Conservation (phyloP, 2,888 invertebrate genomes). For the Galerucella pusilla region DNA sequence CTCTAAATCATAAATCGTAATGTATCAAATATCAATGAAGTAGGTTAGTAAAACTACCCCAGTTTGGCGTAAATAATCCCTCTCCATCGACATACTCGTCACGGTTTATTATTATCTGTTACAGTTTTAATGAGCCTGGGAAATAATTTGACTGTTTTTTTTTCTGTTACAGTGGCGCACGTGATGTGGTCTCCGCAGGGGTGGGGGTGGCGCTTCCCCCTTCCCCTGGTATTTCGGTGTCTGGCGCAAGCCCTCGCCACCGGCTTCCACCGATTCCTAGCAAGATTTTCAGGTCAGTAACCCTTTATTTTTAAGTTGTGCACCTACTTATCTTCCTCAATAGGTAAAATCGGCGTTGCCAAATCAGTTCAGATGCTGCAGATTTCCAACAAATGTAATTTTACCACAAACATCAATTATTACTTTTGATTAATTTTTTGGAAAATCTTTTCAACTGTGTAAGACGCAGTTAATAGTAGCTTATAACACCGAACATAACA, state of each 20-base stretch:
- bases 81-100: background rate
- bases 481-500: too few species aligned
- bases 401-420: too few species aligned
- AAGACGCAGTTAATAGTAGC: too few species aligned
- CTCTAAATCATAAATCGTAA: background rate
- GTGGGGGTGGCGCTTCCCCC: constrained; percentile 56
- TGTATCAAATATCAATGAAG: background rate
- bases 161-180: constrained; percentile 67
- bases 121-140: constrained; percentile 30
- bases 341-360: constrained; percentile 33
- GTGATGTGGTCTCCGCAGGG: constrained; percentile 65
- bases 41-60: constrained; percentile 2
- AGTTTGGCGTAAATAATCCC: constrained; percentile 1
- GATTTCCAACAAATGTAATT: background rate
- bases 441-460: too few species aligned
- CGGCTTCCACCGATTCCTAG: constrained; percentile 68
- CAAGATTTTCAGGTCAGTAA: constrained; percentile 72
- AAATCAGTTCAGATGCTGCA: background rate
- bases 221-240: constrained; percentile 62
- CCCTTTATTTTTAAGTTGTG: constrained; percentile 44
- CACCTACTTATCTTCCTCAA: constrained; percentile 27
- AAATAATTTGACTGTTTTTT: constrained; percentile 35
- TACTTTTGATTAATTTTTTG: too few species aligned
- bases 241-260: constrained; percentile 65
- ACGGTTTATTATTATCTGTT: constrained; percentile 21